Conservation (phyloP, 2,888 invertebrate genomes). For the Chydorus sphaericus region DNA sequence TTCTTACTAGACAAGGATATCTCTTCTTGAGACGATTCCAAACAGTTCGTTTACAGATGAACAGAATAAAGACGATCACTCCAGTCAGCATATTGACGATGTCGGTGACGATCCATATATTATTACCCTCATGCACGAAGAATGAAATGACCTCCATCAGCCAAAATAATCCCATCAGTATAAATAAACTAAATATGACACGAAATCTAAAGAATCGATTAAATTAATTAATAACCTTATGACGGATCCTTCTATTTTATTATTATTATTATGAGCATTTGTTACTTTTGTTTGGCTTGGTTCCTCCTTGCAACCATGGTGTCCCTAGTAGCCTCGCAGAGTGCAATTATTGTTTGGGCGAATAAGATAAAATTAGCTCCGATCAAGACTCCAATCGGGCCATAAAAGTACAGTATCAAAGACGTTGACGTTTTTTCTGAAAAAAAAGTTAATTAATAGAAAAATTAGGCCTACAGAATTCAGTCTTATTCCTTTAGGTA, state of each 20-base stretch:
- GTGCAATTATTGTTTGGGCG: constrained; percentile 40
- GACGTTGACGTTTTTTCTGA: constrained; percentile 22
- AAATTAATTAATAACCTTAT: too few relatives aligned
- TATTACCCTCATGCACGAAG: constrained; percentile 17
- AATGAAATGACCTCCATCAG: constrained; percentile 21
- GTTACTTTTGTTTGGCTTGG: too few relatives aligned
- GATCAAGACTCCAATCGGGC: constrained; percentile 47
- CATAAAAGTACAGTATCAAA: constrained; percentile 47
- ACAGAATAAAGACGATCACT: constrained; percentile 25
- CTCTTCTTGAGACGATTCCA: neutral
- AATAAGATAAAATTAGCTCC: constrained; percentile 52
- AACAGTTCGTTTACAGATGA: constrained; percentile 25
- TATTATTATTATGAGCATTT: too few relatives aligned
- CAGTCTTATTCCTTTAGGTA: too few relatives aligned
- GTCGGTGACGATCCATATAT: constrained; percentile 19
- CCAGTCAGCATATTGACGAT: constrained; percentile 19
- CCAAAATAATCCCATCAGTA: constrained; percentile 22
- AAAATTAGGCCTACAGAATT: too few relatives aligned
- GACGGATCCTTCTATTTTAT: too few relatives aligned
- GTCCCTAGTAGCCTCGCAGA: neutral
- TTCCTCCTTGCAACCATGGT: too few relatives aligned
- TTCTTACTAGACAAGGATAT: too few relatives aligned
- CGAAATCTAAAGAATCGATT: too few relatives aligned
- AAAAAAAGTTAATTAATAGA: too few relatives aligned
- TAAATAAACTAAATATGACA: constrained; percentile 20